phyloP scores from a whole-genome alignment of 2,888 invertebrate genomes.

The Dysmachus trigonus region DNA sequence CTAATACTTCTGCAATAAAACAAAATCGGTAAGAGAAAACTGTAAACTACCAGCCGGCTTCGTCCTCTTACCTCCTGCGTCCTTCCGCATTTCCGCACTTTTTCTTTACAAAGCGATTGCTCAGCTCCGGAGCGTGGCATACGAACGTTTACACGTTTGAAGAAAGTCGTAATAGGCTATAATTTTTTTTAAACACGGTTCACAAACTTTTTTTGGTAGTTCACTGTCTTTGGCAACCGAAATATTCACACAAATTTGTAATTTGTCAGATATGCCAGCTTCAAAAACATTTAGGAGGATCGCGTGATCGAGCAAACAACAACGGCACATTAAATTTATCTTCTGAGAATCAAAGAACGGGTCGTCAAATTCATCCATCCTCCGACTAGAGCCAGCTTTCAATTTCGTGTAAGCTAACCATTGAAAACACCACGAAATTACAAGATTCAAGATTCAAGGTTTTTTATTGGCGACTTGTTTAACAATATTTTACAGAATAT shows the following conservation, averaged over 20 bases:
- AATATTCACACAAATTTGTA: neutral
- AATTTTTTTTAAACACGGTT: conserved; percentile 48
- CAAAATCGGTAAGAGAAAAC: neutral
- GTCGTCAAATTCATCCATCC: too few relatives aligned
- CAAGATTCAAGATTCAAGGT: too few relatives aligned
- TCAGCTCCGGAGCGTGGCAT: conserved; percentile 47
- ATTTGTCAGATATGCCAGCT: neutral
- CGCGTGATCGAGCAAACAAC: conserved; percentile 34
- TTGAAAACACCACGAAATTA: too few relatives aligned
- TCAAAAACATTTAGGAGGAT: conserved; percentile 31
- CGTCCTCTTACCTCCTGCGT: neutral
- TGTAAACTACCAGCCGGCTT: neutral
- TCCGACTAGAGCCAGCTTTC: too few relatives aligned
- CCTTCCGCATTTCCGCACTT: neutral
- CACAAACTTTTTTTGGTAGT: conserved; percentile 50
- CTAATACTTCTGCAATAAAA: neutral
- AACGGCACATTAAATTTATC: conserved; percentile 40
- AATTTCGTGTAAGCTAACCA: too few relatives aligned
- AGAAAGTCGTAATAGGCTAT: conserved; percentile 50
- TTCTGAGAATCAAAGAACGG: too few relatives aligned
- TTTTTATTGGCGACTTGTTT: too few relatives aligned
- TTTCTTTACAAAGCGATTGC: neutral
- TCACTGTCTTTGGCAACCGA: conserved; percentile 40
- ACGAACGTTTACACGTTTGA: conserved; percentile 51
- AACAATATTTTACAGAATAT: too few relatives aligned